Conservation (phyloP, 2,113 vertebrate genomes). For the Sinocyclocheilus maitianheensis region DNA sequence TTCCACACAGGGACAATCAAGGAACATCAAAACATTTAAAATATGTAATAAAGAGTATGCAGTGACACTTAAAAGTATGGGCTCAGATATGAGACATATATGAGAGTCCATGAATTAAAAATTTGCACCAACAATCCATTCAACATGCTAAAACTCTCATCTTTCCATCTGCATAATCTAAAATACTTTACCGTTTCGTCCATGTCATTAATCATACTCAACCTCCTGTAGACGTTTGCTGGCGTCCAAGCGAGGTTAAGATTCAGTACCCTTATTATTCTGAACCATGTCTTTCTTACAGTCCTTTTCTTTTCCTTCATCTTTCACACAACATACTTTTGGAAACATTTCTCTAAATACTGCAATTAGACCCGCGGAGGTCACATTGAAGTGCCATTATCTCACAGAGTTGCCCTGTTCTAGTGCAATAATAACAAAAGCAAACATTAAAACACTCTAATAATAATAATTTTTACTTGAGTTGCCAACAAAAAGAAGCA, state of each 20-base stretch:
- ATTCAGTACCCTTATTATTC: not conserved
- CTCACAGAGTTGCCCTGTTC: slow-evolving; percentile 40
- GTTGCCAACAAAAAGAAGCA: slow-evolving; percentile 16
- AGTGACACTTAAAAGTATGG: slow-evolving; percentile 43
- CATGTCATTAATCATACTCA: not conserved
- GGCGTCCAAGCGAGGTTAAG: slow-evolving; percentile 48
- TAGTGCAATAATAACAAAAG: slow-evolving; percentile 51
- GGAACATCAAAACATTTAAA: slow-evolving; percentile 44
- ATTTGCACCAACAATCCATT: slow-evolving; percentile 34
- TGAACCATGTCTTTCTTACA: slow-evolving; percentile 19
- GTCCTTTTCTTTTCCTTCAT: not conserved
- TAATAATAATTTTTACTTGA: not conserved
- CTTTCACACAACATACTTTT: slow-evolving; percentile 2
- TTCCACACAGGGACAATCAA: slow-evolving; percentile 52
- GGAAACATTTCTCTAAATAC: slow-evolving; percentile 43
- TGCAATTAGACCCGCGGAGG: slow-evolving; percentile 33
- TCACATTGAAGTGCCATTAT: slow-evolving; percentile 36
- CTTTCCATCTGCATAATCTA: slow-evolving; percentile 10
- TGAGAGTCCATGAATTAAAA: not conserved
- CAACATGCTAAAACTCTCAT: slow-evolving; percentile 6
- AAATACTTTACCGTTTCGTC: slow-evolving; percentile 19
- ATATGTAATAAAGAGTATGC: not conserved
- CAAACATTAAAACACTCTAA: slow-evolving; percentile 20
- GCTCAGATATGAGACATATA: slow-evolving; percentile 49
- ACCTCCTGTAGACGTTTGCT: slow-evolving; percentile 60